A percentile compares a stretch with the other conserved stretches of the same genome.
phyloP scores from a whole-genome alignment of 2,888 invertebrate genomes.

The Lymantria dispar region DNA sequence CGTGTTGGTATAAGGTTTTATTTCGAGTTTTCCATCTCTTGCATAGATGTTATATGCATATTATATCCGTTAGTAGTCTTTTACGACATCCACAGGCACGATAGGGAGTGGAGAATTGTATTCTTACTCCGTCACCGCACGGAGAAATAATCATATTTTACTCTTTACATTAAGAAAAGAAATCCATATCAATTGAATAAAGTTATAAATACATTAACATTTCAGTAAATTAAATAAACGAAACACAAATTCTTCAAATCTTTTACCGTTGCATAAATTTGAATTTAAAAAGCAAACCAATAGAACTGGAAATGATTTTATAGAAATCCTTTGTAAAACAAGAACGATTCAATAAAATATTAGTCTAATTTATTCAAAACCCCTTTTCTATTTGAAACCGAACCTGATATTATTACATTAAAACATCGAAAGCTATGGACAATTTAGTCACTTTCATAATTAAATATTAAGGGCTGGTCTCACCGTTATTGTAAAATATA shows the following conservation, averaged over 20 bases:
- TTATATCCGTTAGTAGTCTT: too few species aligned
- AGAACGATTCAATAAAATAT: constrained; percentile 17
- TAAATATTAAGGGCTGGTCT: constrained; percentile 7
- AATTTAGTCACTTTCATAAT: constrained; percentile 20
- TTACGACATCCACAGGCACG: too few species aligned
- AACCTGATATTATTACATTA: constrained; percentile 19
- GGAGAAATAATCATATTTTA: too few species aligned
- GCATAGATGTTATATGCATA: too few species aligned
- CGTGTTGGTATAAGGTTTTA: too few species aligned
- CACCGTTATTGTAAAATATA: neutral
- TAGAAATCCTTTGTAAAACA: constrained; percentile 9
- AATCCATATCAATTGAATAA: neutral
- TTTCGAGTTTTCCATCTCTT: too few species aligned
- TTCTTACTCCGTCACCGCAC: too few species aligned
- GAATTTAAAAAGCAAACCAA: constrained; percentile 2
- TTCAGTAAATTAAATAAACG: constrained; percentile 1
- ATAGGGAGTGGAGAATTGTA: too few species aligned
- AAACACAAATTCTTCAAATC: constrained; percentile 4
- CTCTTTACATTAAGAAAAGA: too few species aligned
- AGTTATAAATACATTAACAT: neutral
- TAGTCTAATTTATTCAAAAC: constrained; percentile 11
- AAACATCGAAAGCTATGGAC: constrained; percentile 20
- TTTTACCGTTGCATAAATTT: constrained; percentile 5
- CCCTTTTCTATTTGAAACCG: constrained; percentile 17
- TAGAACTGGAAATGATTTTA: constrained; percentile 6